Evolutionary conservation across 1,140 invertebrate species (phyloP), one percentile per base, ranked within the genome.

Genomic region (Proctacanthus coquilletti): DNA sequence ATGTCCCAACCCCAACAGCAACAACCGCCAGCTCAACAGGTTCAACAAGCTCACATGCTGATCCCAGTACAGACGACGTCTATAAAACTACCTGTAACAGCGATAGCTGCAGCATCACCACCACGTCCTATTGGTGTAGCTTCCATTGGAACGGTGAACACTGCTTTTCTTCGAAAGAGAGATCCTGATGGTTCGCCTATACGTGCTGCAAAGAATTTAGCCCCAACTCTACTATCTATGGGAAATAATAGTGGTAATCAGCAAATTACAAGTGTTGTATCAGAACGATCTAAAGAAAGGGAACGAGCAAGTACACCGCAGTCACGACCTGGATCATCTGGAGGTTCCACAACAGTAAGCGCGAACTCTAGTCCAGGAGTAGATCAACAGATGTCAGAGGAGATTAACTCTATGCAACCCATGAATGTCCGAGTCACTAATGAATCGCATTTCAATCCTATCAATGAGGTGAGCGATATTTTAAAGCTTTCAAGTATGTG

Each of bases 261-360:
- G 9, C 60, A 61, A 14, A 65, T 13, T 65, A 66, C 0, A 48
- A 64, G 31, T 70, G 67, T 8, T 62, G 65, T 5, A 63, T 40
- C 40, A 11, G 45, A 40, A 4, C 35, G 49, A 19, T 42, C 45
- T 20, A 21, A 49, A 39, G 15, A 33, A 63, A 60, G 20, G 68
- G 67, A 58, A 62, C 69, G 45, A 32, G 57, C 55, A 19, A 50
- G 47, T 2, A 56, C 55, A 14, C 27, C 29, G 40, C 43, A 47
- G 45, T 41, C 37, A 50, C 42, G 38, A 46, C 53, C 55, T 8
- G 56, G 51, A 10, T 61, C 54, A 5, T 62, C 61, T 14, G 63
- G 64, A 32, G 79, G 80, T n/a, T 81, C 77, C 1, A 80, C 79
- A 0, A 83, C 80, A 1, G 73, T 82, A 2, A 82, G 78, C 2